phyloP scores from a whole-genome alignment of 2,888 invertebrate species.

The Pseudanteris insignis region DNA sequence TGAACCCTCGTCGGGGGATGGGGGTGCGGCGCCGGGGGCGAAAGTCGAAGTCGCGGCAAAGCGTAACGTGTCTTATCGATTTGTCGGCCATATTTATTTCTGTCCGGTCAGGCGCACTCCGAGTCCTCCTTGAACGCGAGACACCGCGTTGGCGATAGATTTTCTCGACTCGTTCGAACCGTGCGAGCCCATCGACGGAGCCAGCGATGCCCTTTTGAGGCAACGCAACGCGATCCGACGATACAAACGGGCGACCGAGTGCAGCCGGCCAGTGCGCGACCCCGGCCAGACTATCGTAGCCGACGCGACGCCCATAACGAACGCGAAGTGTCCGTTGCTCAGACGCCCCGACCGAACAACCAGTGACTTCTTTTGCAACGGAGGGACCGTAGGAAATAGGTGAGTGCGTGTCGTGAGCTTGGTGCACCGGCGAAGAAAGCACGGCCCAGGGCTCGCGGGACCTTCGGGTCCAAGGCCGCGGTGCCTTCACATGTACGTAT shows the following conservation, averaged over 20 bases:
- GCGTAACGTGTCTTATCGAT: conserved; percentile 63
- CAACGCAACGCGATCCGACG: conserved; percentile 30
- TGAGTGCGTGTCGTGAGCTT: neutral
- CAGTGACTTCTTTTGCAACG: neutral
- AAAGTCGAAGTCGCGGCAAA: conserved; percentile 55
- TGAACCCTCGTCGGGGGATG: neutral
- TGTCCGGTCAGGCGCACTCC: conserved; percentile 58
- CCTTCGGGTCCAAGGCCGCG: conserved; percentile 17
- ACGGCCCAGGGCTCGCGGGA: conserved; percentile 1
- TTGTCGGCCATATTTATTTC: conserved; percentile 56
- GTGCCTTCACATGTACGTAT: neutral
- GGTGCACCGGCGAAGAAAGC: neutral
- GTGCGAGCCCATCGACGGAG: conserved; percentile 45
- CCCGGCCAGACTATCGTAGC: conserved; percentile 25
- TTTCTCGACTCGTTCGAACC: conserved; percentile 53
- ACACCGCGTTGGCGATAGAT: conserved; percentile 56
- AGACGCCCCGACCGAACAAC: neutral
- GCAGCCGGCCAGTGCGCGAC: conserved; percentile 26
- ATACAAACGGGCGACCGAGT: conserved; percentile 13
- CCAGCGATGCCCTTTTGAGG: conserved; percentile 48
- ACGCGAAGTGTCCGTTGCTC: conserved; percentile 12
- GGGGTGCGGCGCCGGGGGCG: conserved; percentile 42
- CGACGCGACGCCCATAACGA: conserved; percentile 14
- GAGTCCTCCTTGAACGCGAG: conserved; percentile 49
- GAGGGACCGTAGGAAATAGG: neutral